Percentiles rank a stretch among this genome's conserved stretches.
Conservation (phyloP, 1,140 invertebrate species). For the Drosophila hydei region DNA sequence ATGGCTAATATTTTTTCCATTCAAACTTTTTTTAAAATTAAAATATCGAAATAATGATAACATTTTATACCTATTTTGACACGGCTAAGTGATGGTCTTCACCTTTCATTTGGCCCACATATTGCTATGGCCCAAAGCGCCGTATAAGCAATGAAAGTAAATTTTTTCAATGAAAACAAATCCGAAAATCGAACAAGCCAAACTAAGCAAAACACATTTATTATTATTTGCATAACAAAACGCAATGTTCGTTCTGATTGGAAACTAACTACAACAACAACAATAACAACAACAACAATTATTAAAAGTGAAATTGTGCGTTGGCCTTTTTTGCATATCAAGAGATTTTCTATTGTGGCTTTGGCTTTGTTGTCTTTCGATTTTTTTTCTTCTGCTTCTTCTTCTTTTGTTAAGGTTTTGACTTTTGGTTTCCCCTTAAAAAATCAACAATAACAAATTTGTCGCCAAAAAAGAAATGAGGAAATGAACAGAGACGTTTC, state of each 20-base stretch:
- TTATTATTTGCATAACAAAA: slow-evolving; percentile 67
- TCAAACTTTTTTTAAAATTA: no score
- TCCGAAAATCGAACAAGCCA: slow-evolving; percentile 11
- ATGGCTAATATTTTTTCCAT: no score
- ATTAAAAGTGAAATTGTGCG: slow-evolving; percentile 70
- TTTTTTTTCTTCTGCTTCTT: slow-evolving; percentile 23
- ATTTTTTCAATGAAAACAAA: slow-evolving; percentile 73
- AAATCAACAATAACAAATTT: slow-evolving; percentile 50
- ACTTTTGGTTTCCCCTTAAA: slow-evolving; percentile 25
- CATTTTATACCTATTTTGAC: no score
- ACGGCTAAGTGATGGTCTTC: not conserved
- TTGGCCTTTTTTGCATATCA: slow-evolving; percentile 74
- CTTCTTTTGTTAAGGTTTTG: slow-evolving; percentile 26
- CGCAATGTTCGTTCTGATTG: slow-evolving; percentile 43
- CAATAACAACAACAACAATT: slow-evolving; percentile 31
- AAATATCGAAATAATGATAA: no score
- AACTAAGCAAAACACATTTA: slow-evolving; percentile 8
- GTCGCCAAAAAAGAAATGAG: slow-evolving; percentile 61
- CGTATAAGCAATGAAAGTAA: slow-evolving; percentile 74
- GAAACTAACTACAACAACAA: slow-evolving; percentile 18
- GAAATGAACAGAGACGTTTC: slow-evolving; percentile 26
- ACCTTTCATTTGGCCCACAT: slow-evolving; percentile 28
- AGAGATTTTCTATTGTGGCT: slow-evolving; percentile 36
- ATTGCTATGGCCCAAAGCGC: slow-evolving; percentile 56
- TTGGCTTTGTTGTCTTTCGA: slow-evolving; percentile 19